Conservation (phyloP, 2,888 invertebrate species). For the Scaptomyza cyrtandrae region DNA sequence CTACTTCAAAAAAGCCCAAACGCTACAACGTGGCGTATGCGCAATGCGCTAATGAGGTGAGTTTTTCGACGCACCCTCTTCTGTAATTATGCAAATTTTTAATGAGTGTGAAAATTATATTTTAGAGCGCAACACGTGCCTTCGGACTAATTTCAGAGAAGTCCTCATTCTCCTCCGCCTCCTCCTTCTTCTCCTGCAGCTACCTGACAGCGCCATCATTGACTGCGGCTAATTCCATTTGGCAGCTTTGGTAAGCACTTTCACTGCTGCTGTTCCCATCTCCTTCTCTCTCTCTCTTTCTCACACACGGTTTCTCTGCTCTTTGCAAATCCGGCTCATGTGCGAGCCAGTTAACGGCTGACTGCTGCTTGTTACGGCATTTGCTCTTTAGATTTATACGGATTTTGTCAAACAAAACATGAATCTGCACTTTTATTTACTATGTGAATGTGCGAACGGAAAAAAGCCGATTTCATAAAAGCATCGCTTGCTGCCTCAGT, state of each 20-base stretch:
- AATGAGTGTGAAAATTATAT: constrained; percentile 72
- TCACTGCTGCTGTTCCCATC: constrained; percentile 3
- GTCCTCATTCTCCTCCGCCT: not conserved
- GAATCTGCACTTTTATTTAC: constrained; percentile 83
- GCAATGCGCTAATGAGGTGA: constrained; percentile 60
- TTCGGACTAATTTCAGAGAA: not conserved
- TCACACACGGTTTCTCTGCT: not conserved
- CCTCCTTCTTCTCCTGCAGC: not conserved
- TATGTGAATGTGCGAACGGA: constrained; percentile 28
- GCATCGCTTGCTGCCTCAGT: constrained; percentile 19
- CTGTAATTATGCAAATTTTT: constrained; percentile 78
- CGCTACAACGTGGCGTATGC: constrained; percentile 47
- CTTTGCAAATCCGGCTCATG: constrained; percentile 49
- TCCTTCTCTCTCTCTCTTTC: not conserved
- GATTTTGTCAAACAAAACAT: constrained; percentile 82
- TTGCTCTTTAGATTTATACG: constrained; percentile 79
- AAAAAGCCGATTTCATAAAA: constrained; percentile 76
- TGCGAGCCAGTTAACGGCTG: constrained; percentile 50
- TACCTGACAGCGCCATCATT: constrained; percentile 46
- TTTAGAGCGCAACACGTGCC: constrained; percentile 56
- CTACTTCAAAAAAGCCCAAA: constrained; percentile 58
- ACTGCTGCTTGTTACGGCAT: constrained; percentile 59
- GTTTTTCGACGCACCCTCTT: constrained; percentile 27
- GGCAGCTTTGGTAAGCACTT: constrained; percentile 31
- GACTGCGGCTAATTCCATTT: constrained; percentile 67